These are phyloP conservation scores for Phyllostomus hastatus DNA, from an alignment of 2,113 vertebrate genomes.

Conservation along the genomic window DNA sequence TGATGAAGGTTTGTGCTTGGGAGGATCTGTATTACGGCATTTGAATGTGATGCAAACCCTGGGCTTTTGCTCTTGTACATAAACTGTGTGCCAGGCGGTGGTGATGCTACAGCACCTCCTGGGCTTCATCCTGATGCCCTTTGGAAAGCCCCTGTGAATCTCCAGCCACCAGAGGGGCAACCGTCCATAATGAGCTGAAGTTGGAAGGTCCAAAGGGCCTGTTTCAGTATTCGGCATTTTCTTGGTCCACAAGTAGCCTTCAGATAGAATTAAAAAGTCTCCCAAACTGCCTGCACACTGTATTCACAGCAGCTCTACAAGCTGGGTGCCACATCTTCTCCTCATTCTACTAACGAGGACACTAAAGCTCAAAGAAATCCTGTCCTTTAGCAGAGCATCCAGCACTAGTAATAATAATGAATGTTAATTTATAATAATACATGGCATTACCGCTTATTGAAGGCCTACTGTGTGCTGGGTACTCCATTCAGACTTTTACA, in stretches of 20 bases:
- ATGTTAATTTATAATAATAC: neutral
- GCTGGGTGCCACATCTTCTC: neutral
- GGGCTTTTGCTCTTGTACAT: neutral
- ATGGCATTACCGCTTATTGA: neutral
- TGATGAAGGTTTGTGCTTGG: neutral
- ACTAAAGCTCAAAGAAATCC: neutral
- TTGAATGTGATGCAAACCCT: neutral
- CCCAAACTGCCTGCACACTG: neutral
- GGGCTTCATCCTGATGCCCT: neutral
- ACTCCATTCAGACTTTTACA: neutral
- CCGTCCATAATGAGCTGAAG: rapidly evolving
- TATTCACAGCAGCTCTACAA: too few relatives aligned
- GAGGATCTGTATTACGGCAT: neutral
- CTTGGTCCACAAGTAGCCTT: neutral
- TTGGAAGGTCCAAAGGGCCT: neutral
- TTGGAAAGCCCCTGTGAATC: neutral
- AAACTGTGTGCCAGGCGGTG: rapidly evolving
- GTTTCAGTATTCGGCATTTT: neutral
- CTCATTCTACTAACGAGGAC: neutral
- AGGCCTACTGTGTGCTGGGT: neutral
- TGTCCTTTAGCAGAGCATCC: neutral
- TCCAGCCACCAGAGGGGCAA: neutral
- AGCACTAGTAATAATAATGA: neutral
- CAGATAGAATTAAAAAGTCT: neutral
- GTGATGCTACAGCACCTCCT: too few relatives aligned